Conservation (phyloP, 2,113 vertebrate species). For the Turnix velox region DNA sequence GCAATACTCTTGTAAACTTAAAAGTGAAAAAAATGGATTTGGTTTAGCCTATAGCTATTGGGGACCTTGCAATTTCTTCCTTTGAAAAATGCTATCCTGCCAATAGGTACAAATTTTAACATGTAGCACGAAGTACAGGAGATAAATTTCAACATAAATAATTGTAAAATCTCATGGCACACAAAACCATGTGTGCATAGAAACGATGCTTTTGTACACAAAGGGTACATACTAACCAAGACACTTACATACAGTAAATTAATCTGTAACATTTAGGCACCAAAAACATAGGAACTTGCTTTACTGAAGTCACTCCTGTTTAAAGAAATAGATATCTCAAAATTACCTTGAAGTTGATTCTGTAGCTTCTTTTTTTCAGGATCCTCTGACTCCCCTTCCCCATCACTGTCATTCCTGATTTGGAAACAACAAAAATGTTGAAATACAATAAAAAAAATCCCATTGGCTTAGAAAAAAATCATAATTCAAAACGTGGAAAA, state of each 20-base stretch:
- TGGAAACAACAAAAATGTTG: neutral
- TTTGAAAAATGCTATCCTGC: neutral
- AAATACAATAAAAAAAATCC: neutral
- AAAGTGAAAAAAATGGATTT: neutral
- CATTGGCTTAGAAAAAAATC: neutral
- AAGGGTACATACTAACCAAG: neutral
- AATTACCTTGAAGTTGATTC: constrained; percentile 93
- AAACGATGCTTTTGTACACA: neutral
- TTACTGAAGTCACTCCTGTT: neutral
- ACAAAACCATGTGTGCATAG: neutral
- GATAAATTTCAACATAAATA: neutral
- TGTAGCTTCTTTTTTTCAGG: constrained; percentile 98
- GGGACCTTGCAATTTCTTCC: neutral
- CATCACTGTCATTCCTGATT: constrained; percentile 94
- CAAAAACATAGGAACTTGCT: neutral
- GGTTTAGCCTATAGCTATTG: neutral
- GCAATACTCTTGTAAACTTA: neutral
- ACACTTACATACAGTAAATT: neutral
- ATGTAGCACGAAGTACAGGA: neutral
- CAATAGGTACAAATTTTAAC: neutral
- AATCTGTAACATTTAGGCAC: neutral
- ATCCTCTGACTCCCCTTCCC: constrained; percentile 90
- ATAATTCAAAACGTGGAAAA: neutral
- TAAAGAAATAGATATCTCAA: constrained; percentile 22
- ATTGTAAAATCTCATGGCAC: neutral